Conservation (phyloP, 2,888 invertebrate genomes). For the Empis stercorea region DNA sequence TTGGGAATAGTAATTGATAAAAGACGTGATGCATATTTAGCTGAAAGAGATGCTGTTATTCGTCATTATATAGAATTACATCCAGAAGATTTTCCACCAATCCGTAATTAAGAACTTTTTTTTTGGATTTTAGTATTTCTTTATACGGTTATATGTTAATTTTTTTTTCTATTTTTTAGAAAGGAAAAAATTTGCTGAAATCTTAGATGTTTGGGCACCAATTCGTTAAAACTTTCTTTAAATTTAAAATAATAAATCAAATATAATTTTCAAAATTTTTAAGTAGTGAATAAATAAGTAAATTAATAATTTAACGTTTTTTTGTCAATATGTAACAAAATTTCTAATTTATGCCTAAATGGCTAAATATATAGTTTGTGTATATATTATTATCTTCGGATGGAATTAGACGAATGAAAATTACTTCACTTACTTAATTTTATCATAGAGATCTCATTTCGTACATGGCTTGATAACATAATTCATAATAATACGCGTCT, state of each 20-base stretch:
- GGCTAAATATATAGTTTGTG: too few relatives aligned
- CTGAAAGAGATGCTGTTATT: conserved; percentile 59
- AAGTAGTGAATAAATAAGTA: too few relatives aligned
- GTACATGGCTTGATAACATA: too few relatives aligned
- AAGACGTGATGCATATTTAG: conserved; percentile 41
- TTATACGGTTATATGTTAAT: neutral
- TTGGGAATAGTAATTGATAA: conserved; percentile 36
- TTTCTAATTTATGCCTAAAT: too few relatives aligned
- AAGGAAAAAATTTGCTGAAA: conserved; percentile 46
- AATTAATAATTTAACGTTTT: too few relatives aligned
- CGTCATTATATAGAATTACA: conserved; percentile 61
- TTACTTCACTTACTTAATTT: too few relatives aligned
- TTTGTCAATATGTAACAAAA: too few relatives aligned
- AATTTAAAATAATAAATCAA: neutral
- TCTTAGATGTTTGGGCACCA: conserved; percentile 52
- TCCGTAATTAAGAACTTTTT: conserved; percentile 38
- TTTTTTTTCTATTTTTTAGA: conserved; percentile 35
- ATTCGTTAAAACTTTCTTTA: conserved; percentile 42
- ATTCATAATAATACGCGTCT: too few relatives aligned
- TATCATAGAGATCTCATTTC: too few relatives aligned
- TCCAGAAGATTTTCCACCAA: conserved; percentile 58
- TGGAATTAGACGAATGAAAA: too few relatives aligned
- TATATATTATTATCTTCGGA: too few relatives aligned
- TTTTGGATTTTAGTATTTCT: neutral
- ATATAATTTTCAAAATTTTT: too few relatives aligned